Conservation (phyloP, 2,797 vertebrate species). For the Sebastes cheni region DNA sequence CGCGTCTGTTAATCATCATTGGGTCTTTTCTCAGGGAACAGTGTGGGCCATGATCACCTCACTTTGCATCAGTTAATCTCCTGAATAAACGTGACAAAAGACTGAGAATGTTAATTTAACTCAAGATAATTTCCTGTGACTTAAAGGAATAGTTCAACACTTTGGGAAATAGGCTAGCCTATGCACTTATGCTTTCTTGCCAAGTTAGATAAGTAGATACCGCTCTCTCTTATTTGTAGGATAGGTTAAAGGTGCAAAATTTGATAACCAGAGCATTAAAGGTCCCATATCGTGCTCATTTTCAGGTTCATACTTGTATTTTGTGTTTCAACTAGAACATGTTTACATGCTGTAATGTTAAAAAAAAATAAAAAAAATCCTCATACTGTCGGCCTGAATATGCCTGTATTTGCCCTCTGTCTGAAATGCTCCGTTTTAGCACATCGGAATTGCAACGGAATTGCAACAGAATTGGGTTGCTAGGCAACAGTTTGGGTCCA, state of each 20-base stretch:
- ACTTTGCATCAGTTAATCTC: background rate
- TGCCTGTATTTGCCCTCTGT: no score
- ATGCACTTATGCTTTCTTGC: background rate
- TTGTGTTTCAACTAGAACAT: no score
- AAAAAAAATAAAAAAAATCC: no score
- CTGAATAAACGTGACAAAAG: background rate
- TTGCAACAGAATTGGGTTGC: no score
- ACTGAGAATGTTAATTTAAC: background rate
- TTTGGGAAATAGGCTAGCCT: background rate
- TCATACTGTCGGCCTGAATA: no score
- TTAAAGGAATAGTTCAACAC: background rate
- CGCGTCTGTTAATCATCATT: slow-evolving; percentile 35
- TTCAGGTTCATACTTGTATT: no score
- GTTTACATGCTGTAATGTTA: no score
- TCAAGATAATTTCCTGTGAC: background rate
- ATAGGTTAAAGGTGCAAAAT: background rate
- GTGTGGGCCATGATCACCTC: background rate
- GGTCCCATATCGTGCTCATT: no score
- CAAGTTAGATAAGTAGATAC: background rate
- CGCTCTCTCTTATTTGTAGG: background rate
- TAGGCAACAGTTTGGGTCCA: no score
- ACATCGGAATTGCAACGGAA: no score
- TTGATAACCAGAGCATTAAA: background rate
- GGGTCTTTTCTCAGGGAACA: slow-evolving; percentile 4
- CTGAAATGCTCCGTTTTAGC: no score